Conservation (phyloP, 1,140 invertebrate genomes). For the Chymomyza costata region DNA sequence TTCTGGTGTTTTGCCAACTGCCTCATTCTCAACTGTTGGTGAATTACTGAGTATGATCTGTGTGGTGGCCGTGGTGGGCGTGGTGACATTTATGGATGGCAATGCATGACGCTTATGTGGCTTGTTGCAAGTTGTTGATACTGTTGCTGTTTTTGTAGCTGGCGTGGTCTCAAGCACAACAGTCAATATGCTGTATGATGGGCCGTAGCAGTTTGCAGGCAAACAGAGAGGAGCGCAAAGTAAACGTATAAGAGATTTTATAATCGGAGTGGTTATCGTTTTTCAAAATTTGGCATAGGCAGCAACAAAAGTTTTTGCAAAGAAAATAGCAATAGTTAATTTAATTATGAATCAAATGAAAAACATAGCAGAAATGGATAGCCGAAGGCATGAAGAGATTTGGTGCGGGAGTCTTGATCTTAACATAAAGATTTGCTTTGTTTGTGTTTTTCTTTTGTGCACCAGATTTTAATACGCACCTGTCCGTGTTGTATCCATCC, state of each 20-base stretch:
- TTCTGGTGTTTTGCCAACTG: background rate
- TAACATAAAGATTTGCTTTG: conserved; percentile 6
- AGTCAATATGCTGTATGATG: conserved; percentile 36
- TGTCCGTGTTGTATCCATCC: conserved; percentile 28
- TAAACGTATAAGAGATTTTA: conserved; percentile 42
- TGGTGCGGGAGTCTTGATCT: conserved; percentile 4
- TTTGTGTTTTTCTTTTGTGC: background rate
- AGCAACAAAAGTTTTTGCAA: conserved; percentile 65
- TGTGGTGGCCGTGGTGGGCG: conserved; percentile 60
- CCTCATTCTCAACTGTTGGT: conserved; percentile 24
- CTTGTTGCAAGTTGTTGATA: conserved; percentile 13
- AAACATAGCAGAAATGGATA: conserved; percentile 39
- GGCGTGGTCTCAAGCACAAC: conserved; percentile 23
- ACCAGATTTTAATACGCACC: conserved; percentile 5
- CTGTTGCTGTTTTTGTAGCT: conserved; percentile 17
- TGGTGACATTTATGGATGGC: conserved; percentile 68
- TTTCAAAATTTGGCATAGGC: conserved; percentile 39
- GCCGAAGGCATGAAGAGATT: conserved; percentile 7
- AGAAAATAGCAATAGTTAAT: conserved; percentile 64
- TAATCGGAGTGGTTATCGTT: conserved; percentile 10
- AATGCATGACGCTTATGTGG: conserved; percentile 45
- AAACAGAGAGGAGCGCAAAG: conserved; percentile 38
- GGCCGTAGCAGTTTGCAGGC: conserved; percentile 20
- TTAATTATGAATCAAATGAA: conserved; percentile 61
- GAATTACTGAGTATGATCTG: conserved; percentile 58